A percentile compares a stretch with the other conserved stretches of the same genome.
Evolutionary conservation across 2,797 vertebrate species (phyloP).

Genomic region (Okamejei kenojei): DNA sequence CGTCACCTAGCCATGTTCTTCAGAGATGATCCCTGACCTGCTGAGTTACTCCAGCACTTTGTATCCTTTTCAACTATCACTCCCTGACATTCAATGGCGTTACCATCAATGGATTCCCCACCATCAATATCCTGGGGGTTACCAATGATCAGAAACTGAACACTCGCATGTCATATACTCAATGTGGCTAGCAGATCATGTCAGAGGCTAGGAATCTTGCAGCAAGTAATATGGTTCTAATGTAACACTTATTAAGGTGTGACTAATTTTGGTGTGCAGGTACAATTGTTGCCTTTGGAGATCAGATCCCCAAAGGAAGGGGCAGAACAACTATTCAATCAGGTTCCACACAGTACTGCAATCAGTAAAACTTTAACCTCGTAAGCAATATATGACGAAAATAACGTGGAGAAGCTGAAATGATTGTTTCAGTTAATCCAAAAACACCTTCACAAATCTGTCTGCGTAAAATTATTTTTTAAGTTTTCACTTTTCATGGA

Average conservation of each 20-base stretch:
- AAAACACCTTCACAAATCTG: neutral
- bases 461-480: neutral
- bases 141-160: no score
- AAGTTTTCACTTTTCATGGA: slow-evolving; percentile 2
- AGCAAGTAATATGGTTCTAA: neutral
- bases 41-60: no score
- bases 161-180: no score
- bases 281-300: neutral
- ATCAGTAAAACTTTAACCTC: neutral
- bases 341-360: neutral
- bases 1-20: no score
- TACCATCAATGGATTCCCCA: no score
- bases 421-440: slow-evolving; percentile 1
- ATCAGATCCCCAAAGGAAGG: neutral
- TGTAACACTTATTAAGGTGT: neutral
- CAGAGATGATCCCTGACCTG: no score
- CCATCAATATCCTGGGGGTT: no score
- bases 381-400: neutral
- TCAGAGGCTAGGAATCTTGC: no score
- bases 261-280: neutral
- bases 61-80: no score
- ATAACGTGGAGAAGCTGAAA: neutral
- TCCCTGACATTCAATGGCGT: no score
- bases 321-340: neutral
- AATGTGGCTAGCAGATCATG: no score